Evolutionary conservation across 2,797 vertebrate genomes (phyloP).

Genomic region (Rhabdomys pumilio): DNA sequence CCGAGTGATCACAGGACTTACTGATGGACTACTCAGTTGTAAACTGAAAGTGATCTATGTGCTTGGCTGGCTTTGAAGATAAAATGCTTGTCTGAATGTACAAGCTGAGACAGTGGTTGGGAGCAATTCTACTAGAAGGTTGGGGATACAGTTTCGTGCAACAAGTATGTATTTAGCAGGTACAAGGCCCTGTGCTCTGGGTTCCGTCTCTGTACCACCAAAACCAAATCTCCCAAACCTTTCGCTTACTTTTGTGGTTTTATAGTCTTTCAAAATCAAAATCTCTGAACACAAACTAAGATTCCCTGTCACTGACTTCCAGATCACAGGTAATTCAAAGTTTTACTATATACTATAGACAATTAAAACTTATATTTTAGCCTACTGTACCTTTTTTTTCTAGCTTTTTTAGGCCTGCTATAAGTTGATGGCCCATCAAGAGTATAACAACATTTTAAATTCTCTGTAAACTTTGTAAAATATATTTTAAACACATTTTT

Average conservation of each 20-base stretch:
- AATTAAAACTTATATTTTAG: conserved; percentile 60
- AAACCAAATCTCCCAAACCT: background rate
- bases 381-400: conserved; percentile 43
- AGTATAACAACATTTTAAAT: conserved; percentile 46
- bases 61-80: background rate
- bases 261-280: conserved; percentile 50
- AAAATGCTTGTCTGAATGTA: background rate
- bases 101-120: background rate
- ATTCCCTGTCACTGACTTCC: conserved; percentile 25
- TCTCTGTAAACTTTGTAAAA: conserved; percentile 42
- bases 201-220: background rate
- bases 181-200: background rate
- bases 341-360: conserved; percentile 15
- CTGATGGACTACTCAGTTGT: background rate
- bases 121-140: background rate
- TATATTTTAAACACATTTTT: conserved; percentile 65
- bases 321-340: conserved; percentile 42
- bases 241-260: conserved; percentile 29
- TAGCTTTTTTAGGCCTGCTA: background rate
- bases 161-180: background rate
- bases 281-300: conserved; percentile 58
- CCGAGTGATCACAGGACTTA: background rate
- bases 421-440: conserved; percentile 38
- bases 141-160: background rate
- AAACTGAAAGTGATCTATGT: background rate